phyloP scores from a whole-genome alignment of 2,113 vertebrate genomes.

The Lepus timidus region DNA sequence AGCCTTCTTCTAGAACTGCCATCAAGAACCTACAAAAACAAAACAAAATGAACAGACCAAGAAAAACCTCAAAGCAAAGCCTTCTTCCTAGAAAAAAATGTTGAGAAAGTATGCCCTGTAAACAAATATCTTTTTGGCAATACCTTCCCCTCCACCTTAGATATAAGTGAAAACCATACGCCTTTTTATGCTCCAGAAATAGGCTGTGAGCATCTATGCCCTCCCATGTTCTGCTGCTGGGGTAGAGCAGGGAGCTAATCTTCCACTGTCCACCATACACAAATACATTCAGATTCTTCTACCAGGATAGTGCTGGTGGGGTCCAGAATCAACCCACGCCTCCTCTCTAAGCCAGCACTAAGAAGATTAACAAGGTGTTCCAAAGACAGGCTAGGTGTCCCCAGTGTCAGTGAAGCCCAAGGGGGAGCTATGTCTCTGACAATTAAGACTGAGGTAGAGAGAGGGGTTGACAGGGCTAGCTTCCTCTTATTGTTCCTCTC shows the following conservation, averaged over 20 bases:
- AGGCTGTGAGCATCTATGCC: fast-evolving
- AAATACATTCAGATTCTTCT: background rate
- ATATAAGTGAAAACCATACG: too few relatives aligned
- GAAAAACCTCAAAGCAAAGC: background rate
- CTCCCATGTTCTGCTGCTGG: background rate
- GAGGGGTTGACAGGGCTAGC: fast-evolving
- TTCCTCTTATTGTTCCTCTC: background rate
- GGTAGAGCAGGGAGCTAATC: background rate
- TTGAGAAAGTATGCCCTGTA: background rate
- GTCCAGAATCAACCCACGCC: background rate
- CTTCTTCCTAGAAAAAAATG: background rate
- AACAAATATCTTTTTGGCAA: background rate
- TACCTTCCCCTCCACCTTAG: background rate
- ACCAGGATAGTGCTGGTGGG: background rate
- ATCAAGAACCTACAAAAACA: background rate
- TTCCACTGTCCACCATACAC: fast-evolving
- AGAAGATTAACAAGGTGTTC: background rate
- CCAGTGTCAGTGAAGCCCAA: background rate
- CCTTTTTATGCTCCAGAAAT: too few relatives aligned
- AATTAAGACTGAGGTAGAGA: background rate
- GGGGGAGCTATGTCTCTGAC: background rate
- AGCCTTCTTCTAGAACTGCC: background rate
- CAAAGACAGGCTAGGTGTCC: background rate
- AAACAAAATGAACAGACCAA: background rate
- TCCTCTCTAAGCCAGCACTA: background rate